phyloP scores from a whole-genome alignment of 2,797 vertebrate species.

The Anolis apletophallus region DNA sequence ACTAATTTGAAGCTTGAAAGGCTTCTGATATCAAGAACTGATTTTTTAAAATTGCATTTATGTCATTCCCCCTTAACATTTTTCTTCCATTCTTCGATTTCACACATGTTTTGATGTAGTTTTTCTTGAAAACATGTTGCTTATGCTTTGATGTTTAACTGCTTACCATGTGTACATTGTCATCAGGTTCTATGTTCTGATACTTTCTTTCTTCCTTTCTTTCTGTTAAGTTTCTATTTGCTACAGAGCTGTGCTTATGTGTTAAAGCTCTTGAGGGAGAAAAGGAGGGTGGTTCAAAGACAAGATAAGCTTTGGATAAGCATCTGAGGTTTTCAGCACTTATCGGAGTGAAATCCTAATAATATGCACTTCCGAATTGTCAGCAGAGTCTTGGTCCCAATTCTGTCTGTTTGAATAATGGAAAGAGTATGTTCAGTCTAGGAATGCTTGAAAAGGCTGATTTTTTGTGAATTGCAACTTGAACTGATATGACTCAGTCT shows the following conservation, averaged over 20 bases:
- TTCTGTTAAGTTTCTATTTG: conserved; percentile 54
- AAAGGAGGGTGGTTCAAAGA: conserved; percentile 57
- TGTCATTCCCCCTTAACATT: conserved; percentile 65
- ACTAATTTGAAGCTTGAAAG: conserved; percentile 64
- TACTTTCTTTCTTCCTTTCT: conserved; percentile 24
- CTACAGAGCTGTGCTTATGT: conserved; percentile 53
- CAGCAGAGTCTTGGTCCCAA: background rate
- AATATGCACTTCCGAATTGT: conserved; percentile 12
- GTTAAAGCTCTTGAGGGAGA: conserved; percentile 51
- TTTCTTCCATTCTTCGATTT: conserved; percentile 62
- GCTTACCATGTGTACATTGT: conserved; percentile 51
- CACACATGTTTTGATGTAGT: conserved; percentile 61
- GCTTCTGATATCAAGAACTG: conserved; percentile 66
- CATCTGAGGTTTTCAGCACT: conserved; percentile 73
- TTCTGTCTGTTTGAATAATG: background rate
- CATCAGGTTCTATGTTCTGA: conserved; percentile 65
- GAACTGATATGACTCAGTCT: background rate
- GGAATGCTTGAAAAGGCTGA: background rate
- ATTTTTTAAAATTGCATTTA: conserved; percentile 69
- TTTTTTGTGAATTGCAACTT: background rate
- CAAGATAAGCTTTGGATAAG: conserved; percentile 74
- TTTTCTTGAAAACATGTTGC: conserved; percentile 63
- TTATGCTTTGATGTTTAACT: conserved; percentile 67
- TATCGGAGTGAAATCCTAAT: conserved; percentile 65
- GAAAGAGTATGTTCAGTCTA: background rate